Conservation (phyloP, 1,140 invertebrate genomes). For the Ctenoplectra terminalis region DNA sequence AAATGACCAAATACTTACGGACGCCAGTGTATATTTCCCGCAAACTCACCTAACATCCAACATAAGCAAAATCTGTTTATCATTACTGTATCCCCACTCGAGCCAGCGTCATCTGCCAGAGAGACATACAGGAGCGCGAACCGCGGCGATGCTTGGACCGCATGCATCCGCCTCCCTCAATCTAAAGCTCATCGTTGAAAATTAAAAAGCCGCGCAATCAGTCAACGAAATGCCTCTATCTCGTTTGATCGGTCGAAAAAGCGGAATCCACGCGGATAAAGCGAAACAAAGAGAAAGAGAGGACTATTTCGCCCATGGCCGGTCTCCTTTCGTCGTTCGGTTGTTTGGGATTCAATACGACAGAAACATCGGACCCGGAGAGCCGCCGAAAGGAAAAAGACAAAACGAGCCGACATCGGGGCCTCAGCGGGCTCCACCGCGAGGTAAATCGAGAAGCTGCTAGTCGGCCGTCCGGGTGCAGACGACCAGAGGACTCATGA, state of each 20-base stretch:
- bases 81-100: neutral
- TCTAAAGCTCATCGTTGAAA: conserved; percentile 4
- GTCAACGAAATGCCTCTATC: conserved; percentile 5
- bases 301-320: neutral
- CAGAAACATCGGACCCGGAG: conserved; percentile 49
- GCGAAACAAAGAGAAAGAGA: neutral
- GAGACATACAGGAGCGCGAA: neutral
- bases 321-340: conserved; percentile 44
- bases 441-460: conserved; percentile 69
- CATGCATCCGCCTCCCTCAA: neutral
- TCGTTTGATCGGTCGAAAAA: conserved; percentile 20
- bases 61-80: conserved; percentile 1
- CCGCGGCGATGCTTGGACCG: neutral
- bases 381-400: conserved; percentile 52
- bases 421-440: conserved; percentile 48
- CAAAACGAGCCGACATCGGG: conserved; percentile 57
- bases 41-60: neutral
- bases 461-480: conserved; percentile 57
- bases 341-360: conserved; percentile 66
- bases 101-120: neutral
- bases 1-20: no score
- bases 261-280: neutral
- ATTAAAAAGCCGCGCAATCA: conserved; percentile 19
- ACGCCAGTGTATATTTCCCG: no score
- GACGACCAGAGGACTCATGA: conserved; percentile 72